Evolutionary conservation across 1,140 invertebrate species (phyloP), one percentile per base, ranked within the genome.

Genomic region (Melitaea cinxia): DNA sequence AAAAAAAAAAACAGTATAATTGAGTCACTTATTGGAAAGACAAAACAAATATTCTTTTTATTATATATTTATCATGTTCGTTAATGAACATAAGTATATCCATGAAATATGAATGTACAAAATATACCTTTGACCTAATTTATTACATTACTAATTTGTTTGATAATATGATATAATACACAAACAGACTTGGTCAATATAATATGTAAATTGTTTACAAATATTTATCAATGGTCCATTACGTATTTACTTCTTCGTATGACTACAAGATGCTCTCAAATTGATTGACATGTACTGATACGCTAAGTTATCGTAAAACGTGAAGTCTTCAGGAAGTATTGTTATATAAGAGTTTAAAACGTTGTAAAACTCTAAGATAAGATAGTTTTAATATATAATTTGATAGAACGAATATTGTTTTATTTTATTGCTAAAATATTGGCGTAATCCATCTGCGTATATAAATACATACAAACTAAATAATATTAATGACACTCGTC

Each of bases 221-320:
- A 47, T 47, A 47, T 47, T 47, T 47, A 47, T 45, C 17, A 21
- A 3, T 21, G 21, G 7, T 47, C 23, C 19, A 21, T 47, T 23
- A 23, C 10, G 17, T 45, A 21, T 47, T 47, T 45, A 45, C 42
- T 2, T 1, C 3, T 17, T 14, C 4, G 7, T 42, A 6, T 9
- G 4, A 1, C 35, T 1, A 42, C 17, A 17, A 17, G 37, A 1
- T 42, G 37, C 37, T 14, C 37, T 42, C 4, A 42, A 42, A 42
- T 42, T 42, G 37, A 42, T 42, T 42, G 37, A 39, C 35, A 15
- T 5, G 15, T 15, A 42, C 14, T 7, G 15, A 42, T 15, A 15
- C 1, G 2, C 17, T 42, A 42, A 42, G 12, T 42, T 42, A 42
- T 42, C 14, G 15, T 42, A 4, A 33, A 9, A 17, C 5, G 6